Evolutionary conservation across 2,113 vertebrate species (phyloP).

Genomic region (Hemiprocne comata): DNA sequence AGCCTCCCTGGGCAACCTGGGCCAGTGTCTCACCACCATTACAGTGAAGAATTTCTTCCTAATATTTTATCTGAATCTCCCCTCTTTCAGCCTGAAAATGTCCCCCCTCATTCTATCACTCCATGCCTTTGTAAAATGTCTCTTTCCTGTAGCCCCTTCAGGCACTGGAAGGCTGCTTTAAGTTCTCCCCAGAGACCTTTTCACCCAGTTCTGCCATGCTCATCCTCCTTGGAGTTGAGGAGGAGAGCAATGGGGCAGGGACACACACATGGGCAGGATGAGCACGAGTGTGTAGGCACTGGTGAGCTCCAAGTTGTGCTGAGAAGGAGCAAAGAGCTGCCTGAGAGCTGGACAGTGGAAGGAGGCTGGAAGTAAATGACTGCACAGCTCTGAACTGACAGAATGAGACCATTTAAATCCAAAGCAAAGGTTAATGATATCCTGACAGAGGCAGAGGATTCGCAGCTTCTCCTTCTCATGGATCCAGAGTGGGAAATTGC

Average conservation of each 20-base stretch:
- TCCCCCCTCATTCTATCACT: no score
- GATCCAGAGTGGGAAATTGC: not conserved
- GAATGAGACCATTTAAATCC: not conserved
- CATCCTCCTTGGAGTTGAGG: not conserved
- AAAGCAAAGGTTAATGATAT: conserved; percentile 36
- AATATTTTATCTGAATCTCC: no score
- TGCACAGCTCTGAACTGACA: not conserved
- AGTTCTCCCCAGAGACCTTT: no score
- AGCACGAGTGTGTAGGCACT: rapidly evolving
- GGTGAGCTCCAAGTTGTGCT: rapidly evolving
- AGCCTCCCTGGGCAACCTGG: no score
- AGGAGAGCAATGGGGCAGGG: not conserved
- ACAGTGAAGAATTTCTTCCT: no score
- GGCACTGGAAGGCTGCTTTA: no score
- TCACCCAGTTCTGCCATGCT: not conserved
- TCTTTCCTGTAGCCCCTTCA: no score
- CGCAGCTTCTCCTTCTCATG: not conserved
- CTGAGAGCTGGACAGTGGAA: not conserved
- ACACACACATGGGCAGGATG: rapidly evolving
- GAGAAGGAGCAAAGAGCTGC: not conserved
- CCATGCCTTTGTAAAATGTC: no score
- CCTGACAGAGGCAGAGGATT: conserved; percentile 1
- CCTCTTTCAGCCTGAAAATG: no score
- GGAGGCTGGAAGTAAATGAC: not conserved
- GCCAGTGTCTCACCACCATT: no score